A percentile compares a stretch with the other conserved stretches of the same genome.
Evolutionary conservation across 23 tunicate species (phyloP).

Genomic region (Aplidium turbinatum): DNA sequence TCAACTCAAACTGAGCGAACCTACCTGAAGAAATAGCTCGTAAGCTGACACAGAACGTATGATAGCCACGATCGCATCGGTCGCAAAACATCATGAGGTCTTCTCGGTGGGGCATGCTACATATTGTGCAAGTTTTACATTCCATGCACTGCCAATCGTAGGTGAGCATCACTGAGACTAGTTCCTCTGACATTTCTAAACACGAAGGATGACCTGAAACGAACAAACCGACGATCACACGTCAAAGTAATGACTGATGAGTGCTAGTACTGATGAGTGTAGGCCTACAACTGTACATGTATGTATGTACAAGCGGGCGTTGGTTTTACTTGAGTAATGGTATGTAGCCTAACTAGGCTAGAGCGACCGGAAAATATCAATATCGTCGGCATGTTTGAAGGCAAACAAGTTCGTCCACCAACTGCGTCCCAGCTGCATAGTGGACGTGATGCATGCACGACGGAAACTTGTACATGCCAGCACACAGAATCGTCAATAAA

Average conservation of each 20-base stretch:
- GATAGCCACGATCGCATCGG: conserved; percentile 96
- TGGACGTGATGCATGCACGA: no score
- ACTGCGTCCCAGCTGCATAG: no score
- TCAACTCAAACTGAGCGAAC: neutral
- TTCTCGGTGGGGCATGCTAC: conserved; percentile 87
- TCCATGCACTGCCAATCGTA: conserved; percentile 98
- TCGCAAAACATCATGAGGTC: conserved; percentile 99
- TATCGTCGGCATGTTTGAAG: no score
- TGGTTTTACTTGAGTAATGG: no score
- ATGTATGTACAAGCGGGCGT: no score
- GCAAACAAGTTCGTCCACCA: no score
- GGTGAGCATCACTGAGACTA: conserved; percentile 80
- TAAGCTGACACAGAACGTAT: conserved; percentile 95
- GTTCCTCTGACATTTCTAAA: conserved; percentile 80
- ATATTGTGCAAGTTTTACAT: conserved; percentile 96
- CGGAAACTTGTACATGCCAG: no score
- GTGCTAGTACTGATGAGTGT: neutral
- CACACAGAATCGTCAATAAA: neutral
- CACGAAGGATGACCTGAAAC: conserved; percentile 94
- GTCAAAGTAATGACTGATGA: neutral
- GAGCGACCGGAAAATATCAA: no score
- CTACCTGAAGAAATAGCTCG: conserved; percentile 91
- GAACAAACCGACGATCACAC: neutral
- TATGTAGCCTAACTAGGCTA: no score
- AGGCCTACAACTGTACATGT: neutral